Conservation (phyloP, 2,113 vertebrate species). For the Notechis scutatus region DNA sequence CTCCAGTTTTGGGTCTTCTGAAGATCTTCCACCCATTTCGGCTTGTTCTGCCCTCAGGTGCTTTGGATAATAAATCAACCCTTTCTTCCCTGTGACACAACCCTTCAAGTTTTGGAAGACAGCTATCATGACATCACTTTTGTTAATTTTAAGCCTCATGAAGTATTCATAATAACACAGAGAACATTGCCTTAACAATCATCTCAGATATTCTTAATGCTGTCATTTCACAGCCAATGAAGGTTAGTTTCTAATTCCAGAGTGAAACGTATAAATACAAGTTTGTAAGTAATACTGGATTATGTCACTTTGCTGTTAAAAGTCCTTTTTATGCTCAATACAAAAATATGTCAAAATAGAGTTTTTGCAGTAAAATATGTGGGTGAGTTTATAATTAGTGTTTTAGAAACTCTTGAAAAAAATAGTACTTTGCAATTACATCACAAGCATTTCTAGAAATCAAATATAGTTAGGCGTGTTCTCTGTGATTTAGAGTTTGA, state of each 20-base stretch:
- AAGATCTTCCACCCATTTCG: background rate
- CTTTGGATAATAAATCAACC: background rate
- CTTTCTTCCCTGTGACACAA: background rate
- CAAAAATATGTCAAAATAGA: background rate
- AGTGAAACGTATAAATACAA: background rate
- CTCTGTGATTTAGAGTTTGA: constrained; percentile 10
- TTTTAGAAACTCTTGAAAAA: background rate
- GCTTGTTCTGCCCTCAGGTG: background rate
- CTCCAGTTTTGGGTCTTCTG: background rate
- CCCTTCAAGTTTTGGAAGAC: background rate
- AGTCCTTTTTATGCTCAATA: constrained; percentile 3
- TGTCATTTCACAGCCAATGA: background rate
- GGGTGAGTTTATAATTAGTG: background rate
- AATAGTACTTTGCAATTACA: constrained; percentile 11
- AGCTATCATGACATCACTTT: background rate
- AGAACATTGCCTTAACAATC: background rate
- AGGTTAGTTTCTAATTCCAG: background rate
- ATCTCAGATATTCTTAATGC: background rate
- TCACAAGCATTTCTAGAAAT: constrained; percentile 3
- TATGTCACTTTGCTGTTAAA: background rate
- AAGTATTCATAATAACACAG: background rate
- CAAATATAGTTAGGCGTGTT: background rate
- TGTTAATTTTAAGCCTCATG: background rate
- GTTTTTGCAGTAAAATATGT: background rate
- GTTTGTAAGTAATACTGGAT: constrained; percentile 13